Evolutionary conservation across 2,888 invertebrate species (phyloP).

Genomic region (Smittia sp.): DNA sequence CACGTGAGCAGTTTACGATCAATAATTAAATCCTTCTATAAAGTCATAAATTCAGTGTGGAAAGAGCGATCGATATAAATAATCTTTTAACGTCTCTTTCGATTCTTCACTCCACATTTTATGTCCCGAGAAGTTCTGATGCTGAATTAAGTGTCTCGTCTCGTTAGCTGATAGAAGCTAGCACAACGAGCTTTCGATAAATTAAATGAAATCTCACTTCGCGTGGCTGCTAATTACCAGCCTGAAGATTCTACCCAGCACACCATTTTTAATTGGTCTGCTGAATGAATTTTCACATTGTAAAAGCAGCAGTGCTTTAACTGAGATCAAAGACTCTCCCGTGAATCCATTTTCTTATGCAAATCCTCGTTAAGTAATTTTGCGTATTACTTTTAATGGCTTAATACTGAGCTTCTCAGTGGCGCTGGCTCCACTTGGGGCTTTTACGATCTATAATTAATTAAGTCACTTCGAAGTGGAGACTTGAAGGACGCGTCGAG

Average conservation of each 20-base stretch:
- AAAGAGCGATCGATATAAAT: not conserved
- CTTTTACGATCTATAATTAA: slow-evolving; percentile 30
- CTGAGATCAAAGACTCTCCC: not conserved
- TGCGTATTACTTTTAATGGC: slow-evolving; percentile 32
- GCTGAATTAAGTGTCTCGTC: slow-evolving; percentile 7
- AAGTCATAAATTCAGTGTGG: not conserved
- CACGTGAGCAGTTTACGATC: not conserved
- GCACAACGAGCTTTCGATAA: no score
- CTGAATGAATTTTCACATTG: not conserved
- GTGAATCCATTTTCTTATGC: not conserved
- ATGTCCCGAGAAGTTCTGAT: not conserved
- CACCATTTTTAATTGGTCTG: not conserved
- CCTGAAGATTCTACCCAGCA: not conserved
- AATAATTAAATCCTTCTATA: slow-evolving; percentile 9
- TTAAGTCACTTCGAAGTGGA: slow-evolving; percentile 36
- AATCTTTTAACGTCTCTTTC: slow-evolving; percentile 13
- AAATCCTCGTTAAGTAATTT: not conserved
- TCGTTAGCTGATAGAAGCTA: not conserved
- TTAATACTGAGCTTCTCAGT: slow-evolving; percentile 32
- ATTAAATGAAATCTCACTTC: slow-evolving; percentile 4
- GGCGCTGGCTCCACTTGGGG: not conserved
- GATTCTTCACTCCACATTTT: not conserved
- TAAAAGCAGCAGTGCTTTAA: not conserved
- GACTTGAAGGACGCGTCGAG: slow-evolving; percentile 2
- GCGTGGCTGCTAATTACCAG: not conserved